phyloP scores from a whole-genome alignment of 2,113 vertebrate genomes.

The Alligator sinensis region DNA sequence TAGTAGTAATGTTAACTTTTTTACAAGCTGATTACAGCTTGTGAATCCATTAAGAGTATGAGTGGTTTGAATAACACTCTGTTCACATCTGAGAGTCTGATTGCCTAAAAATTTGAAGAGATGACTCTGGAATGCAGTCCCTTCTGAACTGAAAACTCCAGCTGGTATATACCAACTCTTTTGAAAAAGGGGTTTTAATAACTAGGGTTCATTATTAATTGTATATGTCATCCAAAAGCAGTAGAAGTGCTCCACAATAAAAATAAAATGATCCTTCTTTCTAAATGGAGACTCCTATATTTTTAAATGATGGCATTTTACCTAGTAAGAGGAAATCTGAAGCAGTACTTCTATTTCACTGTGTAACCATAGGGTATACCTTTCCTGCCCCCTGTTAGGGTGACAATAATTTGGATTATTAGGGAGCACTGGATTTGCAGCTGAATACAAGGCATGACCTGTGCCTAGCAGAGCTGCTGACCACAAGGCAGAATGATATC shows the following conservation, averaged over 20 bases:
- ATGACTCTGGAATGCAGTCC: background rate
- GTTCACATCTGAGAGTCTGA: background rate
- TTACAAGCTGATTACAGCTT: background rate
- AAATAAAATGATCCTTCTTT: background rate
- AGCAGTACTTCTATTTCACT: background rate
- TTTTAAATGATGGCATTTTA: background rate
- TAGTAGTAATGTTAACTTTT: background rate
- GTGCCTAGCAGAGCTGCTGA: no score
- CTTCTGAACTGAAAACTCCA: background rate
- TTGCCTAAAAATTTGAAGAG: no score
- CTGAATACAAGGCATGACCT: no score
- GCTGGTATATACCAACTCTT: background rate
- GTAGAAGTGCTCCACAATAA: background rate
- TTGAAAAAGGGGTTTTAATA: background rate
- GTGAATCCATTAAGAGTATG: no score
- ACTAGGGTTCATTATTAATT: background rate
- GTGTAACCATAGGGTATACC: background rate
- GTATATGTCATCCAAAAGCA: background rate
- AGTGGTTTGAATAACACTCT: no score
- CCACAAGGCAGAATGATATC: no score
- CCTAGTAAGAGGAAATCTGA: background rate
- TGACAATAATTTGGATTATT: no score
- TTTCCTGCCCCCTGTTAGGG: background rate
- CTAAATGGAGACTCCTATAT: background rate
- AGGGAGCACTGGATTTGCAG: no score